These are phyloP conservation scores for Zaprionus ornatus DNA, from an alignment of 1,140 invertebrate species.

Conservation along the genomic window DNA sequence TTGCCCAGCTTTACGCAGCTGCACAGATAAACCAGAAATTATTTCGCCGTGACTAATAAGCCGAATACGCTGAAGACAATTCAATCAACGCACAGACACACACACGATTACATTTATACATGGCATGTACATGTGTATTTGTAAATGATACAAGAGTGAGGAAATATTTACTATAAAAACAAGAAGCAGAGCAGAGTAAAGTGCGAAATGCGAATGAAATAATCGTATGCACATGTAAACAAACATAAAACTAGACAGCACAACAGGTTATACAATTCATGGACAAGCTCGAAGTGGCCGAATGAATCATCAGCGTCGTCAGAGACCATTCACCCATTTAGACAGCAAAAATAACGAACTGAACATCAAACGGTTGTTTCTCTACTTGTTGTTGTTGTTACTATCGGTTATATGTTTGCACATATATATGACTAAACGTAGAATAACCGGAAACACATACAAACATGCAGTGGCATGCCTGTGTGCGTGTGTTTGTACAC, in stretches of 20 bases:
- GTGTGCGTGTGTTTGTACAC: constrained; percentile 48
- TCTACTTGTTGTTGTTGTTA: constrained; percentile 22
- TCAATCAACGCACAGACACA: constrained; percentile 7
- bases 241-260: constrained; percentile 67
- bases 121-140: constrained; percentile 2
- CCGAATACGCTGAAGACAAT: constrained; percentile 32
- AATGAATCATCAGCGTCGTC: constrained; percentile 43
- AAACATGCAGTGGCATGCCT: background rate
- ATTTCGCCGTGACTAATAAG: constrained; percentile 61
- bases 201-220: constrained; percentile 63
- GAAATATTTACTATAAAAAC: constrained; percentile 56
- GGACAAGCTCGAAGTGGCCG: constrained; percentile 65
- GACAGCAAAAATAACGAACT: constrained; percentile 1
- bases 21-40: constrained; percentile 63
- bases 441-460: constrained; percentile 35
- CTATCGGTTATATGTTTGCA: background rate
- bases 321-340: constrained; percentile 34
- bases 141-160: constrained; percentile 39
- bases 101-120: no score
- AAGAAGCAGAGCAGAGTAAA: constrained; percentile 40
- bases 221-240: constrained; percentile 66
- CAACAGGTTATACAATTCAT: constrained; percentile 81
- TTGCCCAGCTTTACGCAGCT: constrained; percentile 42
- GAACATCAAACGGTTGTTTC: constrained; percentile 43
- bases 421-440: constrained; percentile 36